Base-by-base conservation (phyloP, 2,888 invertebrate genomes). In the Dasypolia templi region DNA sequence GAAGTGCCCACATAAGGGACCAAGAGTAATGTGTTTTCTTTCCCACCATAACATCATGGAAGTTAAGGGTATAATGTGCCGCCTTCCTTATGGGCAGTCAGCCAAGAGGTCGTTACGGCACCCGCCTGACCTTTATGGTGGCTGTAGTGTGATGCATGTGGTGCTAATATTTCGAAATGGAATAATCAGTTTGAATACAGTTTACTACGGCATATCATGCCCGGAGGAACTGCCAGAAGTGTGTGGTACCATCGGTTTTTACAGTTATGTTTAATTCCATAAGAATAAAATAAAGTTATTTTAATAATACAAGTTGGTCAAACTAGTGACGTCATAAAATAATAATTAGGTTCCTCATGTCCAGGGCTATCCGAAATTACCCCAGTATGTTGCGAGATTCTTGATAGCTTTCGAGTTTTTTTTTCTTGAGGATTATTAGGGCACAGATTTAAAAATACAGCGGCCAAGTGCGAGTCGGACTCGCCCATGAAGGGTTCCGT, bases 41-140 rank as follows among this genome's bases (percentile, higher is more conserved):
- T 65, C 14, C 62, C 9, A 19, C 51, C 42, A 58, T 84, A n/a
- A 67, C 67, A 56, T 64, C 67, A 71, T 58, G 53, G 35, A 53
- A 39, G 83, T 29, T 59, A 80, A 66, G 74, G 56, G 67, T 56
- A 51, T 68, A 71, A 66, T 51, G 55, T 44, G 49, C 55, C 67
- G 55, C 29, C 19, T 59, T 56, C 53, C 53, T 63, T 19, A 22
- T 53, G 29, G 69, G 81, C 84, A 72, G 62, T n/a, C 49, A 69
- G 81, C 71, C 84, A 84, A 58, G 61, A 51, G 56, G 68, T 55
- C 49, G 55, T 84, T 81, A 75, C 62, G 29, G 56, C 35, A 55
- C n/a, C 49, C 63, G 46, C 39, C 49, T 69, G 81, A 71, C 81
- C 75, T 81, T 80, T 62, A 51, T 61, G 44, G 44, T 53, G 14